Base-by-base conservation (phyloP, 2,888 invertebrate species). In the Stictocephala bisonia region DNA sequence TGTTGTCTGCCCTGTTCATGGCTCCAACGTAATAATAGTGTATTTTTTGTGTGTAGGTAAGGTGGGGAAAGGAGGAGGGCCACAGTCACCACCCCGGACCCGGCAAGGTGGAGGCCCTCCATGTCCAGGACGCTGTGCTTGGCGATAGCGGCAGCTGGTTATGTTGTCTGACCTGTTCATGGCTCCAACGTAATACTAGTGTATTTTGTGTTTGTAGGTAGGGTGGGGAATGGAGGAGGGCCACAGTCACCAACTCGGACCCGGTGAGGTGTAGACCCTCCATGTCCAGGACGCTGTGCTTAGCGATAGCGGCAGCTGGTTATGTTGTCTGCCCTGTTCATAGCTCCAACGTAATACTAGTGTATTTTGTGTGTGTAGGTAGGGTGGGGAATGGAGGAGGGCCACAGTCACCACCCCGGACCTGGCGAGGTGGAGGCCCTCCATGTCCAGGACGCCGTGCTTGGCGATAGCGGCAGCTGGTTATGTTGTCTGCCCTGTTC, bases 401-500 rank as follows among this genome's bases (percentile, higher is more conserved):
- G 35, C 35, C 3, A 44, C 15, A 18, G 13, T n/a, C 15, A 4
- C 22, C 48, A 18, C 48, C 3, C 18, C 20, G 15, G 20, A 7
- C 18, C 48, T 48, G 15, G 13, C 4, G 60, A 64, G 15, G 4
- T 18, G 2, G 18, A 22, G 18, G 18, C 4, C 48, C 11, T 4
- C 22, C 6, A 26, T 7, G n/a, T 53, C 26, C 22, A 53, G 53
- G 53, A 53, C 4, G 53, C 26, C 0, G 29, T 48, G n/a, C 48
- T 60, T n/a, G 48, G 24, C 13, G 53, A 64, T 15, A 15, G 29
- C 11, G 84, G 88, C 56, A 86, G 86, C 50, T 88, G 88, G 88
- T 85, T 88, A 74, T 88, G 88, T 77, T 88, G 88, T 79, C 85
- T 87, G 35, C 88, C 88, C 1, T 88, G 88, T 75, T 82, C 84